These are phyloP conservation scores for Malaclemys terrapin DNA, from an alignment of 2,113 vertebrate species.

Conservation along the genomic window DNA sequence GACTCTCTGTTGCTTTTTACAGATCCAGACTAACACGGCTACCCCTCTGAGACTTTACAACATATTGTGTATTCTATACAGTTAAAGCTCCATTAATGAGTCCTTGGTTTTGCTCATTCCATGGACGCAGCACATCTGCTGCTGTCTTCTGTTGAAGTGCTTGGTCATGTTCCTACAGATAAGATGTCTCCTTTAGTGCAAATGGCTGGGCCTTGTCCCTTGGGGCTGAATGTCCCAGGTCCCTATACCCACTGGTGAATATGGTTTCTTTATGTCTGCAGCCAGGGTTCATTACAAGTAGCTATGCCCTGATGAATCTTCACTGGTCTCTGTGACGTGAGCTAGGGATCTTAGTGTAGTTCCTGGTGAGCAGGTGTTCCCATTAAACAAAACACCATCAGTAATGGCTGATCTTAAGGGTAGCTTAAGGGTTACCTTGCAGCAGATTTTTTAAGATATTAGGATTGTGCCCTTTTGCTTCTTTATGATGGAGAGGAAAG, in stretches of 20 bases:
- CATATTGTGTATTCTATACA: not conserved
- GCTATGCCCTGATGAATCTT: not conserved
- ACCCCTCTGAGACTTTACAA: not conserved
- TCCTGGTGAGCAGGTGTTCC: not conserved
- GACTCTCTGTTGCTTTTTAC: too few species aligned
- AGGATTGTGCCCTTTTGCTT: not conserved
- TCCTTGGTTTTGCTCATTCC: not conserved
- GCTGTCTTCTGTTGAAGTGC: not conserved
- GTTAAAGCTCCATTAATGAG: not conserved
- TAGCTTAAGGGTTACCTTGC: not conserved
- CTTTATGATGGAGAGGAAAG: not conserved
- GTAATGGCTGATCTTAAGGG: not conserved
- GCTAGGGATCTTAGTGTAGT: not conserved
- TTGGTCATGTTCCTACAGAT: not conserved
- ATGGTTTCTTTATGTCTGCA: fast-evolving
- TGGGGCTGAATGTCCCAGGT: not conserved
- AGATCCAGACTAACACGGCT: too few species aligned
- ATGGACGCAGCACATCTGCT: not conserved
- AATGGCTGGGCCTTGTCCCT: not conserved
- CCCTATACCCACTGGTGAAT: not conserved
- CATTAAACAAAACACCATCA: not conserved
- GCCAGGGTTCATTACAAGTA: not conserved
- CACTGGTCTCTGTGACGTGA: conserved; percentile 11
- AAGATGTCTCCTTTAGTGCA: not conserved
- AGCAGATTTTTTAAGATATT: not conserved